Percentiles rank a stretch among this genome's conserved stretches.
phyloP scores from a whole-genome alignment of 2,888 invertebrate genomes.

The Plebejus argus region DNA sequence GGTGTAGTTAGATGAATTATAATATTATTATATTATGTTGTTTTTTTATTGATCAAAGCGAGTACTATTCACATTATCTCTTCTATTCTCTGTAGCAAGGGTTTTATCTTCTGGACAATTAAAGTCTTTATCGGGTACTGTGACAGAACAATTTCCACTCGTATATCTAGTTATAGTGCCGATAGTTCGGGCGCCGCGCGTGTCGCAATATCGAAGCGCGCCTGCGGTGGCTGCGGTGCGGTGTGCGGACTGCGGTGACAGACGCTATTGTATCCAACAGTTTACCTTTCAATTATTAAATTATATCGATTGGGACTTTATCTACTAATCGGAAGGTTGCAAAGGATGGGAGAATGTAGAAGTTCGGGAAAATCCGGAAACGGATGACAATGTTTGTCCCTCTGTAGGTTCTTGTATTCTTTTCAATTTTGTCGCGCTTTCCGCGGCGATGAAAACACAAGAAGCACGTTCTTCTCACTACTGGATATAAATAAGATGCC shows the following conservation, averaged over 20 bases:
- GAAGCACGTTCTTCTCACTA: no score
- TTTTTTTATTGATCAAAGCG: not conserved
- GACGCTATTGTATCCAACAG: not conserved
- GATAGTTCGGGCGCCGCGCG: conserved; percentile 2
- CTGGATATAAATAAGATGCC: no score
- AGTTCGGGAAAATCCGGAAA: not conserved
- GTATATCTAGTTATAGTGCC: not conserved
- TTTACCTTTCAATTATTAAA: conserved; percentile 7
- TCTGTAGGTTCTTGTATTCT: not conserved
- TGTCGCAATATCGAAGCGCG: conserved; percentile 8
- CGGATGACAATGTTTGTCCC: not conserved
- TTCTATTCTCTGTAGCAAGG: not conserved
- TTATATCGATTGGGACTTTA: not conserved
- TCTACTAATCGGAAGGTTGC: not conserved
- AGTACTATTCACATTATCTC: not conserved
- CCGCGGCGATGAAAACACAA: no score
- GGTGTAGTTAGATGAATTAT: no score
- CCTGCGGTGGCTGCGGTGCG: not conserved
- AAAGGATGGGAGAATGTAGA: not conserved
- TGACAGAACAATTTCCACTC: not conserved
- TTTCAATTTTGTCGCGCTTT: not conserved
- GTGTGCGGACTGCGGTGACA: not conserved
- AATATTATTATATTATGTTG: no score
- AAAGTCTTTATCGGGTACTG: not conserved
- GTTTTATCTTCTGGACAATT: not conserved